Base-by-base conservation (phyloP, 2,888 invertebrate genomes). In the Argyra leucocephala region DNA sequence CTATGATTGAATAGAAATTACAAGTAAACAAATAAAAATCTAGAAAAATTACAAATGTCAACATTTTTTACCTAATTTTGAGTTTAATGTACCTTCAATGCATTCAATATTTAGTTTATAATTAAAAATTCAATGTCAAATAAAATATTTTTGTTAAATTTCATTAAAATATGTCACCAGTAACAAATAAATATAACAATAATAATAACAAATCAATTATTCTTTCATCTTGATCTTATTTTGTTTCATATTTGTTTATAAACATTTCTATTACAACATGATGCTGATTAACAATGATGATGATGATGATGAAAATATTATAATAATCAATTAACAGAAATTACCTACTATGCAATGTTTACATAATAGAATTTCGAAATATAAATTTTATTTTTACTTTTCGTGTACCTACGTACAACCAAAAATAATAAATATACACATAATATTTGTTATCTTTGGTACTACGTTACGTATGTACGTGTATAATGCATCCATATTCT, bases 161-260 rank as follows among this genome's bases (percentile, higher is more conserved):
- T 31, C 31, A 31, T 31, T 1, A 31, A 31, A 15, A 48, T n/a
- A 37, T 37, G 12, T 10, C 12, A 37, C 3, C 37, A 37, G 12
- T 26, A 26, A 26, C 26, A 26, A 48, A 48, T 15, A 48, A 48
- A 2, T 18, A 5, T 15, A 31, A 48, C 48, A 48, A 48, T 18
- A 48, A 48, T 15, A 48, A 48, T 18, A 48, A 3, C 48, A 48
- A 48, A n/a, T n/a, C 5, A 48, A 48, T 18, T 12, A 18, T 48
- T 48, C 48, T 48, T 48, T 48, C 48, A 48, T 48, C 48, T 48
- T 48, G 48, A 48, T 48, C 48, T 48, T 48, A 48, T 48, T 48
- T 48, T 15, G 7, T 31, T 48, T 15, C 48, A 48, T 48, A n/a
- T 48, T 48, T 48, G 48, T 48, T 48, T 18, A 48, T 48, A 48